Conservation (phyloP, 1,140 invertebrate genomes). For the Geopemphigus sp. region DNA sequence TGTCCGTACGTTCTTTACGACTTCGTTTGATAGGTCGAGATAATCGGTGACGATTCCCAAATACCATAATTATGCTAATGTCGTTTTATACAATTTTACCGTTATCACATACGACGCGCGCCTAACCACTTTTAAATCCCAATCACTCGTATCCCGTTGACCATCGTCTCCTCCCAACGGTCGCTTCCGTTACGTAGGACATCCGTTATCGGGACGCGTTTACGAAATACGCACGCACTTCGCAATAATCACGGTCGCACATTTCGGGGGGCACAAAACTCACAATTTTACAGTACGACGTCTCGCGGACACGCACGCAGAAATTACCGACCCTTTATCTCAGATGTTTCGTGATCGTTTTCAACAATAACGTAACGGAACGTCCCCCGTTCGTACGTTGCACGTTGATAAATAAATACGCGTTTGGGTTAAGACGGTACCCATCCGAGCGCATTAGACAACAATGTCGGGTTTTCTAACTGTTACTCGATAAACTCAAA, state of each 20-base stretch:
- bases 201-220: no score
- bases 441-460: neutral
- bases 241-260: no score
- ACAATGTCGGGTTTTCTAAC: neutral
- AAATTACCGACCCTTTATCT: neutral
- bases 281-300: no score
- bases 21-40: neutral
- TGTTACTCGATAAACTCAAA: conserved; percentile 1
- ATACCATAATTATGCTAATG: conserved; percentile 8
- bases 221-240: no score
- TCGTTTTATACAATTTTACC: conserved; percentile 13
- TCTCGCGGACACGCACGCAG: neutral
- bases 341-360: neutral
- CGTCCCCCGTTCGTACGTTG: neutral
- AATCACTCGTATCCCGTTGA: neutral
- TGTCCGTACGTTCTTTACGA: neutral
- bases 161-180: neutral
- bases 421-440: neutral
- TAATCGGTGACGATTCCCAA: neutral
- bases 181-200: no score
- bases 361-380: neutral
- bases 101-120: no score
- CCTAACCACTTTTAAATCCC: neutral
- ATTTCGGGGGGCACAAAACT: no score
- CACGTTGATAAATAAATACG: neutral